Evolutionary conservation across 1,140 invertebrate genomes (phyloP), one percentile per base, ranked within the genome.

Genomic region (Pseudomyrmex pallidus): DNA sequence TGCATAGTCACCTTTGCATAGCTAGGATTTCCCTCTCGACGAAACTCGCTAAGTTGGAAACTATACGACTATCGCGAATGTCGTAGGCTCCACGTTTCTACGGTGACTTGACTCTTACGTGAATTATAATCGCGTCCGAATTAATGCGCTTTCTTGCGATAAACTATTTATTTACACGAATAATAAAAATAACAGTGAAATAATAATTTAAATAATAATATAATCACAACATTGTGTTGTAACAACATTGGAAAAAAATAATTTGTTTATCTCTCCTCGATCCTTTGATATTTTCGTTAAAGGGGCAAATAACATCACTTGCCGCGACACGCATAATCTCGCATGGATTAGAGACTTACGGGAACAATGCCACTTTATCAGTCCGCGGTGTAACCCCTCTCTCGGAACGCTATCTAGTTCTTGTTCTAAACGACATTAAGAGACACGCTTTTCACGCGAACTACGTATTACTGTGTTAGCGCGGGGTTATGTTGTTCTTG

Each of bases 1-100:
- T 90, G 90, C 90, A 91, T 90, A 87, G 89, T 83, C 62, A 35
- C 50, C 70, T 35, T 35, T 35, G 35, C 35, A 64, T 74, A 84
- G 48, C 56, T 62, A 73, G 35, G 35, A 35, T 35, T 50, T 52
- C 52, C 67, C 22, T 52, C 85, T 76, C 78, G 57, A 54, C 20
- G 54, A 72, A 70, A 80, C 20, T 80, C 66, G 17, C 52, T 20
- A 80, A 70, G 76, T 80, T 80, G 22, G 54, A 48, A 46, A 52
- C 35, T 35, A 35, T 7, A 35, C 20, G 48, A 22, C 54, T 52
- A 78, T 78, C 52, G 35, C 62, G 64, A 70, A 57, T 70, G 68
- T 35, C n/a, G 12, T 44, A 25, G 17, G 54, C 44, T 59, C 22
- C 44, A 8, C 5, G 35, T 35, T 35, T 35, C 1, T 48, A 59